A percentile compares a stretch with the other conserved stretches of the same genome.
phyloP scores from a whole-genome alignment of 2,113 vertebrate species.

The Podilymbus podiceps region DNA sequence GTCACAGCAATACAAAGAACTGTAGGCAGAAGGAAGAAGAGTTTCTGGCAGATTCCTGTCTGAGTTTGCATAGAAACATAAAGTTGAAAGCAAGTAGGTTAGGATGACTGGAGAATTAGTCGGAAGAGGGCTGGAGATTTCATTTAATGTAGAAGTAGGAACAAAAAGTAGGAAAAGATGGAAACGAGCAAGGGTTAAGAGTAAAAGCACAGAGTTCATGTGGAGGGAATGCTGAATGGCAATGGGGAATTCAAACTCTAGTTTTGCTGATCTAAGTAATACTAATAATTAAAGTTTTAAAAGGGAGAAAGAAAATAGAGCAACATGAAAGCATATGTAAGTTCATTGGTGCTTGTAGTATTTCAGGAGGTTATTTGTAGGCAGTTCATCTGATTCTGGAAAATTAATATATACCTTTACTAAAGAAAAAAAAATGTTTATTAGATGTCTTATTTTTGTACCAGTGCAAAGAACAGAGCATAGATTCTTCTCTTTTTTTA shows the following conservation, averaged over 20 bases:
- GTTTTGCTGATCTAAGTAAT: background rate
- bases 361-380: background rate
- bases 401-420: background rate
- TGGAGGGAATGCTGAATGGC: background rate
- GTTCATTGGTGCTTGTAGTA: background rate
- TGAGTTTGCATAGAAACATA: background rate
- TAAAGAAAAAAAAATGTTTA: background rate
- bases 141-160: background rate
- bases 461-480: background rate
- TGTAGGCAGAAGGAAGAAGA: background rate
- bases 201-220: background rate
- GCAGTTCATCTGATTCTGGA: background rate
- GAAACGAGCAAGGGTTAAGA: background rate
- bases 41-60: background rate
- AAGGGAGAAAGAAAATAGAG: background rate
- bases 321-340: background rate
- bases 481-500: background rate
- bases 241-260: background rate
- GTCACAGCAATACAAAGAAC: background rate
- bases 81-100: background rate
- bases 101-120: background rate
- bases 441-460: background rate
- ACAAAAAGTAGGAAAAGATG: background rate
- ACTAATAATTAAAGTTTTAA: background rate
- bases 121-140: background rate